Percentiles rank a stretch among this genome's conserved stretches.
These are phyloP conservation scores for Lagopus leucura DNA, from an alignment of 2,113 vertebrate species.

Conservation along the genomic window DNA sequence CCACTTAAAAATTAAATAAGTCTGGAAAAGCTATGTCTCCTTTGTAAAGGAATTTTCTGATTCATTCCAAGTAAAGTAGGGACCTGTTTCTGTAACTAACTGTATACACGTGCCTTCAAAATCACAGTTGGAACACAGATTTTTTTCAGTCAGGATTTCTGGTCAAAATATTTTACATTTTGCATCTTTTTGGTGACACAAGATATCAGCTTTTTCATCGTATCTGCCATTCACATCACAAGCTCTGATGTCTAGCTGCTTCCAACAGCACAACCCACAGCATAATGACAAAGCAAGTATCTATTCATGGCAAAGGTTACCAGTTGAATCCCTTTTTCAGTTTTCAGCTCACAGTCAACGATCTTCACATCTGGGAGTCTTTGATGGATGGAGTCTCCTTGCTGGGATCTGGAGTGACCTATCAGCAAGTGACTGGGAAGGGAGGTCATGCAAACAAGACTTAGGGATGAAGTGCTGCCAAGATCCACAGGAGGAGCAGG, in stretches of 20 bases:
- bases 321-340: rapidly evolving
- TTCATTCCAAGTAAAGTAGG: background rate
- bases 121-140: background rate
- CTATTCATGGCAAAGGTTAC: background rate
- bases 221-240: background rate
- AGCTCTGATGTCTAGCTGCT: background rate
- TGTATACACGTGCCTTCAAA: background rate
- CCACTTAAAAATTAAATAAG: background rate
- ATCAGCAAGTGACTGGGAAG: background rate
- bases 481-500: rapidly evolving
- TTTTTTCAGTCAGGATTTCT: background rate
- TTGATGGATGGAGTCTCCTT: background rate
- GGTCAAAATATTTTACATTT: background rate
- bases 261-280: background rate
- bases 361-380: background rate
- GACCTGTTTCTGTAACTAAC: background rate
- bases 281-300: rapidly evolving
- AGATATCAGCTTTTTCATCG: background rate
- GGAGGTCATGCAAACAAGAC: background rate
- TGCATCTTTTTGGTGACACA: background rate
- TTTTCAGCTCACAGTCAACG: rapidly evolving
- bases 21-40: background rate
- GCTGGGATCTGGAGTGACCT: background rate
- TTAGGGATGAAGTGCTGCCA: background rate
- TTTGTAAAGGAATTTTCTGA: background rate